Conservation (phyloP, 2,888 invertebrate genomes). For the Rhyacophila evoluta region DNA sequence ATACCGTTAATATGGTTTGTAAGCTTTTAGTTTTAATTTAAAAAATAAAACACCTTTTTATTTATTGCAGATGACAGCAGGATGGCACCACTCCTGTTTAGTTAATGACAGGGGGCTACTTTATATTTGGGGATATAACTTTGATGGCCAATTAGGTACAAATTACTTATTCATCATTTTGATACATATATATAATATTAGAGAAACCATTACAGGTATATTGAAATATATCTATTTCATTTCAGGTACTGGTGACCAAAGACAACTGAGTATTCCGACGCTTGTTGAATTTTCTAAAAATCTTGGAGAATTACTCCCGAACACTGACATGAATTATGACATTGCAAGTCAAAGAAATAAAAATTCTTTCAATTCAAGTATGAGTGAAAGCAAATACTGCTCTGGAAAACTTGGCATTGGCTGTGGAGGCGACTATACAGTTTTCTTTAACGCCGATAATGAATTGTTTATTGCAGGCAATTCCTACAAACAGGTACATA, state of each 20-base stretch:
- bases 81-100: slow-evolving; percentile 86
- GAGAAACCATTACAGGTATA: no score
- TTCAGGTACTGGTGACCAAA: slow-evolving; percentile 74
- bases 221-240: no score
- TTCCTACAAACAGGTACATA: slow-evolving; percentile 72
- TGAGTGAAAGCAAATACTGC: slow-evolving; percentile 31
- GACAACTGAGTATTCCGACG: slow-evolving; percentile 71
- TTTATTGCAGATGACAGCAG: slow-evolving; percentile 72
- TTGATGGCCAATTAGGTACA: slow-evolving; percentile 88
- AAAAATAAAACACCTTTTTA: background rate
- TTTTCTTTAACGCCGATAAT: slow-evolving; percentile 76
- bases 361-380: slow-evolving; percentile 27
- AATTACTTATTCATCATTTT: slow-evolving; percentile 15
- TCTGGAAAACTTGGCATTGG: slow-evolving; percentile 61
- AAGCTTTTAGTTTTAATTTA: no score
- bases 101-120: slow-evolving; percentile 78
- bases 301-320: background rate
- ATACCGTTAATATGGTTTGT: no score
- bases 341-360: slow-evolving; percentile 36
- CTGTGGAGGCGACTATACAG: slow-evolving; percentile 83
- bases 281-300: slow-evolving; percentile 63
- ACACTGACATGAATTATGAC: slow-evolving; percentile 58
- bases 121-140: slow-evolving; percentile 89
- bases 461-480: slow-evolving; percentile 83
- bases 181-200: no score